Percentiles rank a stretch among this genome's conserved stretches.
Conservation (phyloP, 23 tunicate species). For the Halocynthia aurantium region DNA sequence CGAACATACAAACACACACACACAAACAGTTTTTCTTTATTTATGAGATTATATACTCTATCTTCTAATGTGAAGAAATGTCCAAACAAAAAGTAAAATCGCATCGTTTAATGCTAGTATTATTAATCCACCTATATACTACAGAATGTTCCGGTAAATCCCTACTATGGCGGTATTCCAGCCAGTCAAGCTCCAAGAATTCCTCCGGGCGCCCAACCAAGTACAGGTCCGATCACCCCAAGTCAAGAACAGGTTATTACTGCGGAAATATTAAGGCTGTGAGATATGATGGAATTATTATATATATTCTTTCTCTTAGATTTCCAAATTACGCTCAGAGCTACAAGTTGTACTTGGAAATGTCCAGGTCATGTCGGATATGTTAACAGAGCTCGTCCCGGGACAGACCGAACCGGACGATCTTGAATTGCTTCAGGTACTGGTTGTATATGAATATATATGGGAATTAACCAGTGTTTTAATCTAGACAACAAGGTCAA, state of each 20-base stretch:
- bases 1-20: no score
- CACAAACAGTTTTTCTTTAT: no score
- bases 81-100: no score
- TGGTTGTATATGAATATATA: neutral
- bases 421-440: conserved; percentile 46
- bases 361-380: conserved; percentile 65
- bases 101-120: no score
- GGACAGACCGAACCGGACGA: conserved; percentile 48
- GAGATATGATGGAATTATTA: neutral
- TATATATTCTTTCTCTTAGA: neutral
- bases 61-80: no score
- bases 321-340: conserved; percentile 61
- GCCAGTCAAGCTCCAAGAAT: conserved; percentile 4
- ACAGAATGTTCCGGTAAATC: no score
- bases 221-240: conserved; percentile 21
- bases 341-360: conserved; percentile 66
- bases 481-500: no score
- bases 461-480: no score
- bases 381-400: conserved; percentile 78
- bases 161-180: neutral
- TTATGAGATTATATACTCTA: no score
- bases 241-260: conserved; percentile 26
- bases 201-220: conserved; percentile 18
- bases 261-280: neutral
- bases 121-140: no score